A percentile compares a stretch with the other conserved stretches of the same genome.
Conservation (phyloP, 2,888 invertebrate genomes). For the Cheilosia scutellata region DNA sequence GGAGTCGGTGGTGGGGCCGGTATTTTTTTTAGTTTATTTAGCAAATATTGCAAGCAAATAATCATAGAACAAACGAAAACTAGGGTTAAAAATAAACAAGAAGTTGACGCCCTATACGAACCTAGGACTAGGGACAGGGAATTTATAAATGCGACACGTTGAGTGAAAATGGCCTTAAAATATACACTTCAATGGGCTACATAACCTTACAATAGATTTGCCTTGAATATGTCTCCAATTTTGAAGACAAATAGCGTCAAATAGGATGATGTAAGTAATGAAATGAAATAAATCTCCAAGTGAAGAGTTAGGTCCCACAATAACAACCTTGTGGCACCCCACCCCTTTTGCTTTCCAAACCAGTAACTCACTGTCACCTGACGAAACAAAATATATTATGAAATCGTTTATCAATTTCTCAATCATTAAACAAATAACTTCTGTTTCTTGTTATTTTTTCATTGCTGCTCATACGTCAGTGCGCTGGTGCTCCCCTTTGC, state of each 20-base stretch:
- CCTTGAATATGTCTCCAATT: not conserved
- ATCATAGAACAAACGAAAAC: too few relatives aligned
- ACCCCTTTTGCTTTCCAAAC: not conserved
- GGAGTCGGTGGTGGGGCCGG: not conserved
- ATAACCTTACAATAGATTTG: too few relatives aligned
- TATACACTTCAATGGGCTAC: too few relatives aligned
- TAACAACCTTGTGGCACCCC: constrained; percentile 34
- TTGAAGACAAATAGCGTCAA: not conserved
- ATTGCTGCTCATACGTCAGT: constrained; percentile 18
- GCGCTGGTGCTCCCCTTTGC: not conserved
- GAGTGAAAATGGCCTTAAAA: too few relatives aligned
- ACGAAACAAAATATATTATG: constrained; percentile 14
- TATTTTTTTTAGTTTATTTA: not conserved
- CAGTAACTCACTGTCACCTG: constrained; percentile 19
- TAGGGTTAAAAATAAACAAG: too few relatives aligned
- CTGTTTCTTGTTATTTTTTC: constrained; percentile 41
- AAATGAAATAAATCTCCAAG: not conserved
- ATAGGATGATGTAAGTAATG: not conserved
- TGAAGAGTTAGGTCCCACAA: not conserved
- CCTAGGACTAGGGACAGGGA: too few relatives aligned
- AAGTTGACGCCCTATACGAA: too few relatives aligned
- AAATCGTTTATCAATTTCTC: constrained; percentile 43
- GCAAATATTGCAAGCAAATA: too few relatives aligned
- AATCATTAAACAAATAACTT: constrained; percentile 60
- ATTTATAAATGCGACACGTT: too few relatives aligned